Conservation (phyloP, 64 coral and sea anemone genomes). For the Montipora foliosa region DNA sequence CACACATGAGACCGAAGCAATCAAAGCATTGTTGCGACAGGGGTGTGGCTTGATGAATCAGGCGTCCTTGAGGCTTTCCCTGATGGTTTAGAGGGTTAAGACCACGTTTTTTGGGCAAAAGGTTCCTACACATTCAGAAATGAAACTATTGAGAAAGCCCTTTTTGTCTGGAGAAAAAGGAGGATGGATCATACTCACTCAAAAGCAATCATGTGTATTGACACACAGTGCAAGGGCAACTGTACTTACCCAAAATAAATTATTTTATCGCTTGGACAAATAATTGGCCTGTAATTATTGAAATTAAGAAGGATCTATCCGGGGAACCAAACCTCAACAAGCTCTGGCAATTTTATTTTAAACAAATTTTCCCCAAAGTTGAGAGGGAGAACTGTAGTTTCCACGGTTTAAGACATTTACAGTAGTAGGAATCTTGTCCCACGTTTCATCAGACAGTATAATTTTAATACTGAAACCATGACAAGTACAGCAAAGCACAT, state of each 20-base stretch:
- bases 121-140: neutral
- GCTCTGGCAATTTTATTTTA: too few relatives aligned
- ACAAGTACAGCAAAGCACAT: too few relatives aligned
- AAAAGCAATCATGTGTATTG: neutral
- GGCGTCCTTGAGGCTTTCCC: neutral
- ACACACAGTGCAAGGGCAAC: neutral
- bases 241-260: neutral
- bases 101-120: neutral
- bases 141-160: neutral
- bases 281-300: neutral
- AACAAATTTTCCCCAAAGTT: too few relatives aligned
- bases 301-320: too few relatives aligned
- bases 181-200: neutral
- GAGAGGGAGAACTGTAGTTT: too few relatives aligned
- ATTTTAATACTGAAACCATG: too few relatives aligned
- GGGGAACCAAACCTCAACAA: too few relatives aligned
- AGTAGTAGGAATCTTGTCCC: too few relatives aligned
- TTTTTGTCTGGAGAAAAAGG: neutral
- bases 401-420: too few relatives aligned
- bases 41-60: neutral
- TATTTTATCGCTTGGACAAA: conserved; percentile 19
- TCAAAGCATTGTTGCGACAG: neutral
- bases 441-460: too few relatives aligned
- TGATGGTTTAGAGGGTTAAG: too few relatives aligned
- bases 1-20: too few relatives aligned